Base-by-base conservation (phyloP, 2,797 vertebrate species). In the Sebastes vulpes region DNA sequence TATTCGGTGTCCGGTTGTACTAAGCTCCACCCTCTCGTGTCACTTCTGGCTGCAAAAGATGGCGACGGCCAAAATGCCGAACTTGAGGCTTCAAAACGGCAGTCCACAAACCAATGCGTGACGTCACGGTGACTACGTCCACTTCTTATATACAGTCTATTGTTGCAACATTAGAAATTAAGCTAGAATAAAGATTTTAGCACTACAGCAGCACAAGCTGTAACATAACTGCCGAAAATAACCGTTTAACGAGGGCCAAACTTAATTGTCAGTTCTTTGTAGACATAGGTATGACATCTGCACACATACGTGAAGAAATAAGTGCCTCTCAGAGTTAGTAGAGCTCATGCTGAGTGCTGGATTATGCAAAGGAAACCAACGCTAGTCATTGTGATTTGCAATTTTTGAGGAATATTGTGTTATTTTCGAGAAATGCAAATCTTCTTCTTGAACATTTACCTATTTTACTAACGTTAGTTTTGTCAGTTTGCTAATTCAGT, bases 301-400 rank as follows among this genome's bases (percentile, higher is more conserved):
- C 4, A 57, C 23, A 54, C 20, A 48, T 16, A 8, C 23, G 14
- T 7, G 32, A 56, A 26, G 20, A 23, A 31, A 71, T 60, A 52
- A 10, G 1, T 4, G 3, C n/a, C 21, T 20, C n/a, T 7, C 3
- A 23, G n/a, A 31, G 35, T 28, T 20, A 7, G 28, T 16, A 32
- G 31, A n/a, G 2, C 5, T 68, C 21, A 29, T 28, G 54, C 38
- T 52, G 48, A 0, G 38, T 0, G 38, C 1, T 42, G 38, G n/a
- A 21, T 21, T 52, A 52, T 48, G 7, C 8, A 10, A 59, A 9
- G 9, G 14, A 42, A 61, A 38, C 10, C 18, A 16, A 3, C 0
- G 10, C 11, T 20, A 26, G 21, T 0, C 38, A 42, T 42, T 0
- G 38, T 21, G 48, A 21, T 52, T 21, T 3, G 5, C 5, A 14